These are phyloP conservation scores for Miichthys miiuy DNA, from an alignment of 2,797 vertebrate species.

Conservation along the genomic window DNA sequence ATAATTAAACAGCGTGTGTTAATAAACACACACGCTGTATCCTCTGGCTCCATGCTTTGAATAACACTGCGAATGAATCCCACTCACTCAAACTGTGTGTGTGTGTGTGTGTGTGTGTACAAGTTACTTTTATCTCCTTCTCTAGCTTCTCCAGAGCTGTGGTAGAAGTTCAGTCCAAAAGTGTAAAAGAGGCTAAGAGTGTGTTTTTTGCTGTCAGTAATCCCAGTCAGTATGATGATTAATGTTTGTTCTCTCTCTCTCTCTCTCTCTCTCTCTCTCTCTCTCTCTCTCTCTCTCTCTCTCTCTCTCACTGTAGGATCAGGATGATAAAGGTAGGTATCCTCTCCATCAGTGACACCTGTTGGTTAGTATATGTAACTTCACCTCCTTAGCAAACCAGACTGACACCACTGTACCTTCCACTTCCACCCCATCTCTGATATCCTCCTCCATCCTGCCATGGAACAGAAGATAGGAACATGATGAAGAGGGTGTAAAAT, in stretches of 20 bases:
- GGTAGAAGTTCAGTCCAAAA: no score
- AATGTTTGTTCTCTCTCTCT: slow-evolving; percentile 3
- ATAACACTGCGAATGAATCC: slow-evolving; percentile 33
- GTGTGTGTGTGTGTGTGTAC: slow-evolving; percentile 1
- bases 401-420: background rate
- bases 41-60: slow-evolving; percentile 8
- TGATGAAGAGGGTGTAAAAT: background rate
- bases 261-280: slow-evolving; percentile 8
- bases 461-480: background rate
- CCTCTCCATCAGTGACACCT: slow-evolving; percentile 62
- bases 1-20: no score
- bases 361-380: slow-evolving; percentile 62
- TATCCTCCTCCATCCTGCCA: background rate
- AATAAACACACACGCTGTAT: slow-evolving; percentile 31
- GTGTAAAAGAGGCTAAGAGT: no score
- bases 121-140: no score
- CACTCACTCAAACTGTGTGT: slow-evolving; percentile 14
- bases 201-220: no score
- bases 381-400: background rate
- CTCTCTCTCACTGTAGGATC: slow-evolving; percentile 68
- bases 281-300: slow-evolving; percentile 12
- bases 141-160: no score
- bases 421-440: background rate
- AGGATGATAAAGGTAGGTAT: slow-evolving; percentile 79
- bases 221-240: slow-evolving; percentile 19